These are phyloP conservation scores for Psix sp. DNA, from an alignment of 1,140 invertebrate species.

Conservation along the genomic window DNA sequence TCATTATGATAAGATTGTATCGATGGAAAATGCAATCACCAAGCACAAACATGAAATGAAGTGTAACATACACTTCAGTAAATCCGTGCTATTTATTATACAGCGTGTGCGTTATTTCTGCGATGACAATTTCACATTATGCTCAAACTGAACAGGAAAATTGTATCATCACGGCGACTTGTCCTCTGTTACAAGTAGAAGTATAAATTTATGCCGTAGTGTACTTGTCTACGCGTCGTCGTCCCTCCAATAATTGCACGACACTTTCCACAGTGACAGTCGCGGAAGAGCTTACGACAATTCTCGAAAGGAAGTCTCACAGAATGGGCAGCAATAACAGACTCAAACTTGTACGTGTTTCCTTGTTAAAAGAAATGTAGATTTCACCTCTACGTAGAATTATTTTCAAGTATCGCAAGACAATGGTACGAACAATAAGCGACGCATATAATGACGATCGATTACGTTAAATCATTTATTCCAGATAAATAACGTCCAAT, in stretches of 20 bases:
- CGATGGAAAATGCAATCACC: background rate
- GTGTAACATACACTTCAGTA: background rate
- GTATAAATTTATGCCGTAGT: constrained; percentile 40
- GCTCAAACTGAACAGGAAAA: constrained; percentile 38
- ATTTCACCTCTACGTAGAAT: constrained; percentile 23
- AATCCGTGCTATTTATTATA: background rate
- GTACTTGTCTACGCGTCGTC: constrained; percentile 48
- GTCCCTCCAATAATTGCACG: constrained; percentile 51
- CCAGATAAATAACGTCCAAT: background rate
- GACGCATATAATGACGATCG: too few relatives aligned
- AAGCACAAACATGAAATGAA: too few relatives aligned
- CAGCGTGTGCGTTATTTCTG: background rate
- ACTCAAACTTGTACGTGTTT: constrained; percentile 31
- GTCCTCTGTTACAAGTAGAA: constrained; percentile 18
- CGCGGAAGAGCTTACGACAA: constrained; percentile 58
- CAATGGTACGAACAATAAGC: too few relatives aligned
- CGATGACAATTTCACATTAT: constrained; percentile 22
- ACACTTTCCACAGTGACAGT: constrained; percentile 58
- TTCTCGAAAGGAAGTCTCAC: constrained; percentile 56
- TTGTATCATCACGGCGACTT: constrained; percentile 8
- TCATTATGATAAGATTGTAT: background rate
- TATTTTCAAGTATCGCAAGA: background rate
- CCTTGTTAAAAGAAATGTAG: constrained; percentile 36
- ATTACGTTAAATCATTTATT: background rate
- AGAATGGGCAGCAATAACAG: constrained; percentile 49